Evolutionary conservation across 2,797 vertebrate species (phyloP).

Genomic region (Sebastes ruberrimus): DNA sequence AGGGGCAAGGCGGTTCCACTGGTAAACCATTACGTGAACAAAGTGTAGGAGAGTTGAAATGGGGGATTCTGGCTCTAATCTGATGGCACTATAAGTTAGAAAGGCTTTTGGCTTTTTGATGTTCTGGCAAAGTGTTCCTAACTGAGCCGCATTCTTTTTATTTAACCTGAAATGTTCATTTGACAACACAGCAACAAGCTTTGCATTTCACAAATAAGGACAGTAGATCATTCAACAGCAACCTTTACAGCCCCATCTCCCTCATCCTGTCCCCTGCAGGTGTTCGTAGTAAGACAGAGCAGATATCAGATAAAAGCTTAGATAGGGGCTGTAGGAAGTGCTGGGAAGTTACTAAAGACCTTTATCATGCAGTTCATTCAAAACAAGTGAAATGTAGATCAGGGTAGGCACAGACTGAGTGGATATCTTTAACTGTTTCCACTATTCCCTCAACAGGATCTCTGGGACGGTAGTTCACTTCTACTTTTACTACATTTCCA

Average conservation of each 20-base stretch:
- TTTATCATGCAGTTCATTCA: constrained; percentile 34
- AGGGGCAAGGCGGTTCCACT: background rate
- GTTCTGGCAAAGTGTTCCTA: background rate
- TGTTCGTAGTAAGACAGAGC: constrained; percentile 41
- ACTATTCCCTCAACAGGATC: background rate
- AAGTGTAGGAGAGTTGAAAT: background rate
- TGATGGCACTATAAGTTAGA: background rate
- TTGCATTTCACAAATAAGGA: constrained; percentile 17
- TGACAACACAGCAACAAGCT: constrained; percentile 31
- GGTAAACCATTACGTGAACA: background rate
- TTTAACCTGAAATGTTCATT: constrained; percentile 7
- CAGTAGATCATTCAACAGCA: constrained; percentile 43
- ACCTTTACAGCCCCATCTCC: constrained; percentile 35
- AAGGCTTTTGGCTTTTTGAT: background rate
- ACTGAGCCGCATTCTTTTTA: background rate
- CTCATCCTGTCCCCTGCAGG: constrained; percentile 61
- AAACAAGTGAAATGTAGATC: constrained; percentile 13
- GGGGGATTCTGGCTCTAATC: background rate
- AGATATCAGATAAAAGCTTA: constrained; percentile 53
- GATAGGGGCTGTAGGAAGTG: constrained; percentile 56
- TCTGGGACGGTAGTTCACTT: background rate
- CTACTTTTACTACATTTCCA: background rate
- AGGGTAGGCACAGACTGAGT: background rate
- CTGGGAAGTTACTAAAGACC: constrained; percentile 49
- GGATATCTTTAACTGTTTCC: background rate